Evolutionary conservation across 1,140 invertebrate species (phyloP), one percentile per base, ranked within the genome.

Genomic region (Hydropsyche tenuis): DNA sequence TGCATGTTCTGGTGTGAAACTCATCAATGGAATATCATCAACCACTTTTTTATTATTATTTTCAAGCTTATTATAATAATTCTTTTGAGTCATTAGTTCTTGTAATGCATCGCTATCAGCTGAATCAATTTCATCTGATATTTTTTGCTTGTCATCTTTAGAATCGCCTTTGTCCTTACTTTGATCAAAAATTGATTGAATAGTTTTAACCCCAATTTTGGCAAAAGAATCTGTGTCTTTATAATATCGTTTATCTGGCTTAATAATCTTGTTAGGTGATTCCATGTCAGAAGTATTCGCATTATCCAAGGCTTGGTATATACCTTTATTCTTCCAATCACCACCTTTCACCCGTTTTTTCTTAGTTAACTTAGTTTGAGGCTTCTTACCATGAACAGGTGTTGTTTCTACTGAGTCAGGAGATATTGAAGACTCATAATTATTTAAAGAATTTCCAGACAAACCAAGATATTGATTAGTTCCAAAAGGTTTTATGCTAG

Each of bases 271-370:
- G 16, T 68, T 48, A 1, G 74, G 74, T 42, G 74, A 75, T 18
- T 75, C 74, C 74, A 75, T 73, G 64, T 75, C 74, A 12, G 74
- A 75, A 23, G 74, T 72, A 42, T 75, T 75, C 0, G 45, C 69
- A 62, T 68, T 74, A 46, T 71, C 72, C 7, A 77, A 78, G 2
- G 75, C 75, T 68, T 74, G 75, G 60, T 84, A 85, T 20, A 82
- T 80, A 0, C 82, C 84, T 77, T 84, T 85, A 46, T 81, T 83
- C 30, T 83, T 81, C 84, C 83, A 85, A 74, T 85, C 84, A 79
- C 82, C 46, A 1, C 80, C 82, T 60, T 83, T 83, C 20, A 71
- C 46, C n/a, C 82, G 80, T 68, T 82, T 84, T 78, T 85, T 85
- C 72, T 82, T 82, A 53, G 78, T 78, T 3, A 65, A 7, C 72